Evolutionary conservation across 2,113 vertebrate species (phyloP).

Genomic region (Tapirus terrestris): DNA sequence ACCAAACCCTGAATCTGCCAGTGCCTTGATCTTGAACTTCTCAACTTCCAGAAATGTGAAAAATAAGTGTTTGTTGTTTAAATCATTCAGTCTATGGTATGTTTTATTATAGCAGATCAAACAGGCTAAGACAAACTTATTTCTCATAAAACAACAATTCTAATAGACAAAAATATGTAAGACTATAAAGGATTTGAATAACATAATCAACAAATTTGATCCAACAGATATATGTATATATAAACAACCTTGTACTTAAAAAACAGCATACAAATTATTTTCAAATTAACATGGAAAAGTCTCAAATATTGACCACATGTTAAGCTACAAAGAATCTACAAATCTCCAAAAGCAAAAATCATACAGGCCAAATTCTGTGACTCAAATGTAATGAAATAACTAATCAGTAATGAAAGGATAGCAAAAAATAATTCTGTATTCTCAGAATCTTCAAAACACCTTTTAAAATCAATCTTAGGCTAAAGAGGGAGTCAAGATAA

Average conservation of each 20-base stretch:
- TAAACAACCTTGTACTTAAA: neutral
- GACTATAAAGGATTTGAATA: neutral
- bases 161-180: slow-evolving; percentile 9
- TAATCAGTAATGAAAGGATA: neutral
- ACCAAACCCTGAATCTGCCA: neutral
- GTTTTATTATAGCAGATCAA: neutral
- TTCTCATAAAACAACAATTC: neutral
- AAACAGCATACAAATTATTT: neutral
- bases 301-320: neutral
- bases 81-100: neutral
- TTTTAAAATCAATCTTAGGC: slow-evolving; percentile 4
- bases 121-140: neutral
- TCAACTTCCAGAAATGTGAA: neutral
- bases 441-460: neutral
- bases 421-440: neutral
- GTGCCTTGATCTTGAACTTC: neutral
- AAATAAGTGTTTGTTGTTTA: neutral
- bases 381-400: neutral
- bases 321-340: neutral
- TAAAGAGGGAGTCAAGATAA: neutral
- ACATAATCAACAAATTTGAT: neutral
- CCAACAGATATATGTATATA: neutral
- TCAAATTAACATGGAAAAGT: neutral
- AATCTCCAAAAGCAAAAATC: neutral
- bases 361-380: neutral